These are phyloP conservation scores for Aphelocoma californica DNA, from an alignment of 2,797 vertebrate species.

Conservation along the genomic window DNA sequence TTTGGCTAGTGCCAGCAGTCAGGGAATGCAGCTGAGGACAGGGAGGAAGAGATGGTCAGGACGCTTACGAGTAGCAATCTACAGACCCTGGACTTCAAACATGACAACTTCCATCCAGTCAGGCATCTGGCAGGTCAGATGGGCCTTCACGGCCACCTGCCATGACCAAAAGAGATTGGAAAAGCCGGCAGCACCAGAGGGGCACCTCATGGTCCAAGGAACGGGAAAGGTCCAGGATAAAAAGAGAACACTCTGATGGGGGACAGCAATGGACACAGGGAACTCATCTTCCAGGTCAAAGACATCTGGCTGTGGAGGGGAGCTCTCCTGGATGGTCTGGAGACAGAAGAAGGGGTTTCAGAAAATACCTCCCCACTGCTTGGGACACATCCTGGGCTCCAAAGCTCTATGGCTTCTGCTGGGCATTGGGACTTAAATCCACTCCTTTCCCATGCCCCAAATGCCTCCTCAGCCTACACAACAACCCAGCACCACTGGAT, in stretches of 20 bases:
- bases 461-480: background rate
- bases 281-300: background rate
- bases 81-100: background rate
- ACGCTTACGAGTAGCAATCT: background rate
- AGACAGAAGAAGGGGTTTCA: background rate
- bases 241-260: background rate
- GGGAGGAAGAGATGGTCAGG: too few relatives aligned
- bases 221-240: background rate
- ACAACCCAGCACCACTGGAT: background rate
- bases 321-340: background rate
- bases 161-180: background rate
- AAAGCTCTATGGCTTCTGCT: background rate
- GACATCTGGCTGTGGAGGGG: background rate
- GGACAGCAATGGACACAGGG: background rate
- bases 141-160: background rate
- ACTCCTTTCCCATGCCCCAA: background rate
- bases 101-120: background rate
- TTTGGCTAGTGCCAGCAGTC: too few relatives aligned
- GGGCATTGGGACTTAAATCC: background rate
- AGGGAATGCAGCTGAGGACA: too few relatives aligned
- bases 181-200: background rate
- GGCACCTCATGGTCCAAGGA: background rate
- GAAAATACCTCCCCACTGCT: background rate
- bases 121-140: too few relatives aligned
- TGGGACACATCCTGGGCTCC: background rate